Evolutionary conservation across 2,888 invertebrate species (phyloP), one percentile per base, ranked within the genome.

Genomic region (Neelides folsomi): DNA sequence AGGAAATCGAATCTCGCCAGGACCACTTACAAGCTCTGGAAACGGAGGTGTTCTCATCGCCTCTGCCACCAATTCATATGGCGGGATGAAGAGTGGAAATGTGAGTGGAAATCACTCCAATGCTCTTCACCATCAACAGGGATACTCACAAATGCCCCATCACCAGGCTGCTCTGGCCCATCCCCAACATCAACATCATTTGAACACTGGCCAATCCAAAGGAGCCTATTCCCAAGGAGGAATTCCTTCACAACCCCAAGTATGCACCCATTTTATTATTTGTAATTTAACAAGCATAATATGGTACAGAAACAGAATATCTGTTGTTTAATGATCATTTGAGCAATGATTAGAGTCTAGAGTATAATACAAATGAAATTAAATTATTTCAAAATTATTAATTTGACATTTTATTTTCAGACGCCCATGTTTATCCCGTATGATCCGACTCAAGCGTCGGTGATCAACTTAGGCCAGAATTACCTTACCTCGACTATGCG

Each of bases 81-180:
- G 42, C 16, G 55, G 46, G 45, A 51, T 45, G 39, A 41, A 19
- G 12, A 43, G 16, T 8, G 42, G 37, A 18, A 58, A 59, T 40
- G 46, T 56, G 9, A 51, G 39, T 39, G 53, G 56, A 51, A 49
- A 48, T n/a, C 58, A 58, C 43, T 59, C 59, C 36, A 53, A 57
- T 1, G 51, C 55, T n/a, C 51, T 54, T 19, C 51, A 49, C 10
- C 19, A 52, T 34, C 62, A 58, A 41, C 62, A 57, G 20, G 55
- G 54, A 3, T 62, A 60, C 47, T 62, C 60, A 16, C 62, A 60
- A 41, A 46, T 55, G 35, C 49, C 55, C 50, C 59, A 59, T 51
- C 62, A 62, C 54, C 59, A 35, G 19, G 52, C 52, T 43, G 19
- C 49, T 42, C 42, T 60, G 51, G 42, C 53, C 9, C 58, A 57